These are phyloP conservation scores for Dynastes maya DNA, from an alignment of 2,888 invertebrate species.

Conservation along the genomic window DNA sequence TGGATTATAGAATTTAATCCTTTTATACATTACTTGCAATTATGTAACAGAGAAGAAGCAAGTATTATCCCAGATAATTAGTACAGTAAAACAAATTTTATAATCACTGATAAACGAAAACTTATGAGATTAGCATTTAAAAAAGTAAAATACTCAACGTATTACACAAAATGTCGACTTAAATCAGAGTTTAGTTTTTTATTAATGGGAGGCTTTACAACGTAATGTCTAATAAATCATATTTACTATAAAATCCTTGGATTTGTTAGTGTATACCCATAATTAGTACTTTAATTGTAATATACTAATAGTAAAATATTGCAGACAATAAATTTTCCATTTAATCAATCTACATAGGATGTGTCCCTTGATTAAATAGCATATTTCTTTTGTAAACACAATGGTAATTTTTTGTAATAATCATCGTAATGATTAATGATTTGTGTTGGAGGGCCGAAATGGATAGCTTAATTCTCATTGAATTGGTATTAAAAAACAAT, in stretches of 20 bases:
- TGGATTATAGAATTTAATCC: too few species aligned
- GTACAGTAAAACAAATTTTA: background rate
- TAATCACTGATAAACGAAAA: conserved; percentile 18
- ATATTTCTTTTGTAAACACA: too few species aligned
- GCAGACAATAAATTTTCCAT: too few species aligned
- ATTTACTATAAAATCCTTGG: background rate
- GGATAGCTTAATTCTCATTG: too few species aligned
- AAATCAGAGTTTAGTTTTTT: background rate
- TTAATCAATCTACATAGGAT: too few species aligned
- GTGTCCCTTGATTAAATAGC: too few species aligned
- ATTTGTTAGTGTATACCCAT: background rate
- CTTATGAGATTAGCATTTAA: conserved; percentile 1
- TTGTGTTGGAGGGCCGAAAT: too few species aligned
- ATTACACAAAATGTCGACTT: background rate
- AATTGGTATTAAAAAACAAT: too few species aligned
- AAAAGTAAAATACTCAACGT: background rate
- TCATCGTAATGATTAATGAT: too few species aligned
- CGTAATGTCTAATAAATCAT: background rate
- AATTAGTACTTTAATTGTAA: background rate
- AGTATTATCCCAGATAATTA: background rate
- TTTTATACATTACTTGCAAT: too few species aligned
- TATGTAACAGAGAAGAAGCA: background rate
- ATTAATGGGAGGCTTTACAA: background rate
- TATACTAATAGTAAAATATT: too few species aligned
- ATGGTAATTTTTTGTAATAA: too few species aligned